Conservation (phyloP, 2,888 invertebrate species). For the Macrosiphum euphorbiae region DNA sequence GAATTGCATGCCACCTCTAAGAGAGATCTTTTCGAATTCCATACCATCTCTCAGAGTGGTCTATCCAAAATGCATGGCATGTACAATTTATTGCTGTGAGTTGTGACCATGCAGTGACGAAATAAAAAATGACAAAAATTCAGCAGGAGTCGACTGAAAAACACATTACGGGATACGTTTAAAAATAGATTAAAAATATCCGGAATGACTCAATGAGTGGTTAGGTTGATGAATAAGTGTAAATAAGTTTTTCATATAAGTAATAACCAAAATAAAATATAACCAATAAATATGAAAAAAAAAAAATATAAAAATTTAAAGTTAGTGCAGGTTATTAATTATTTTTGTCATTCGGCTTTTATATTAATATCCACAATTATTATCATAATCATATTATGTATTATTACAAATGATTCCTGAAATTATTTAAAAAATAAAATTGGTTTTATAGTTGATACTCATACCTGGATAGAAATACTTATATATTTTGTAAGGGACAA, state of each 20-base stretch:
- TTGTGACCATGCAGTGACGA: background rate
- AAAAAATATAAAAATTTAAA: background rate
- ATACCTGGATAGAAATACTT: background rate
- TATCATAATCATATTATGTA: background rate
- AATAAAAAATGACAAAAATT: background rate
- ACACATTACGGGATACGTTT: background rate
- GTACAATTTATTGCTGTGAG: background rate
- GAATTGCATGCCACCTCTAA: background rate
- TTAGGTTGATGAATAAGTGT: background rate
- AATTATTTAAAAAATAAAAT: background rate
- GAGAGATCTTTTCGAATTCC: background rate
- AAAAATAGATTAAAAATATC: background rate
- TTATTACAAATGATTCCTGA: background rate
- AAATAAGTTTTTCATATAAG: background rate
- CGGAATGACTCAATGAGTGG: background rate
- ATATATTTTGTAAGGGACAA: background rate
- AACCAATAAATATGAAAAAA: background rate
- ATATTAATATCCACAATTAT: background rate
- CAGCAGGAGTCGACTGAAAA: background rate
- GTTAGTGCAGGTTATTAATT: background rate
- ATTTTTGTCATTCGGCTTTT: background rate
- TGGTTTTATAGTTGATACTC: background rate
- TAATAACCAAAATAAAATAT: background rate
- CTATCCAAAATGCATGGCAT: background rate
- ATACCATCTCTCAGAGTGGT: background rate